Evolutionary conservation across 2,797 vertebrate species (phyloP), one percentile per base, ranked within the genome.

Genomic region (Halcyon chelicuti): DNA sequence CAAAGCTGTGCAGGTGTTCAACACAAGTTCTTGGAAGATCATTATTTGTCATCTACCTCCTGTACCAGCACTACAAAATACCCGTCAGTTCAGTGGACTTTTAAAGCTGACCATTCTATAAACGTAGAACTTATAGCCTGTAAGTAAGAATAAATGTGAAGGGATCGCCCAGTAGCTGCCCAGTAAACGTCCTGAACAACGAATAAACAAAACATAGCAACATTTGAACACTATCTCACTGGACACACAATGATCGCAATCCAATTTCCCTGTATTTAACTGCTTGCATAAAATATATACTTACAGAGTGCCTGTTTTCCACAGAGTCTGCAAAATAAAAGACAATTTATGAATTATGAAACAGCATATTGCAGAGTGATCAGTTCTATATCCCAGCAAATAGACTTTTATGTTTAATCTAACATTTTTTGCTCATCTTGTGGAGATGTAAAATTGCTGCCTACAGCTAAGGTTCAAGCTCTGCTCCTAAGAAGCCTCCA

Each of bases 241-340:
- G 80, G 20, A 17, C 21, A 49, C 35, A 87, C 72, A 85, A 17
- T 15, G 37, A 63, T 16, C 62, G 49, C 66, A 63, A 42, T 37
- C 25, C 31, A 35, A 12, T 57, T 55, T 49, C 65, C 33, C 61
- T 44, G 1, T 26, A 44, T 57, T 76, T 23, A 76, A 71, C 12
- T 79, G 39, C 14, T 78, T 33, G 29, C 23, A 67, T 26, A 70
- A 90, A 92, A 87, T 21, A 4, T 21, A 37, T 98, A 98, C 98
- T 98, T 97, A 98, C 97, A 88, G 98, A 98, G 86, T 95, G 95
- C 72, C 98, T 98, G 93, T 95, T 97, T 96, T 97, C 97, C 96
- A 88, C 21, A 78, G 94, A 95, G 96, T 97, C 98, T 98, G 97
- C 63, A 98, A 98, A 97, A 97, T 66, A 97, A 97, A 97, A 94